Evolutionary conservation across 2,888 invertebrate species (phyloP).

Genomic region (Trachelus tabidus): DNA sequence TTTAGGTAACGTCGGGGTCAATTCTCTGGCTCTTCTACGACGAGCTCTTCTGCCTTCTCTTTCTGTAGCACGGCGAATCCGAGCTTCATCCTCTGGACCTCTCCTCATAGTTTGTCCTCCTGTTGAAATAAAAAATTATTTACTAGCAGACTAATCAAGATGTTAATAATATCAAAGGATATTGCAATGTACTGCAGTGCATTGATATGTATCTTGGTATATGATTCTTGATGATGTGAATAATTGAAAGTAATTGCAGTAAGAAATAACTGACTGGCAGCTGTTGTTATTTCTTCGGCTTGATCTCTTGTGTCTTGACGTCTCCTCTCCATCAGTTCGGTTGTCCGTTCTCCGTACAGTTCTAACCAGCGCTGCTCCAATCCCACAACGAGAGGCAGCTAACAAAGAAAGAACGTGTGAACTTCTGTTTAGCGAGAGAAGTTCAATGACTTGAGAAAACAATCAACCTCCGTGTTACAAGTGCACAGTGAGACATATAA

Average conservation of each 20-base stretch:
- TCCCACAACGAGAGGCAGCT: slow-evolving; percentile 78
- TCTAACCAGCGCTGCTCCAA: slow-evolving; percentile 84
- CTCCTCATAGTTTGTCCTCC: slow-evolving; percentile 62
- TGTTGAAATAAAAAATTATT: slow-evolving; percentile 25
- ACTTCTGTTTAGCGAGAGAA: neutral
- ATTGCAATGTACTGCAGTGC: neutral
- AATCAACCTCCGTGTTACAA: neutral
- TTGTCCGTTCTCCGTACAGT: slow-evolving; percentile 78
- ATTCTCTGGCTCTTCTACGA: slow-evolving; percentile 82
- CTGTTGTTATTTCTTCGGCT: slow-evolving; percentile 87
- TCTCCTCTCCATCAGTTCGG: slow-evolving; percentile 82
- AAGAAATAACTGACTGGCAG: slow-evolving; percentile 69
- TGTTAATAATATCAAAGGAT: neutral
- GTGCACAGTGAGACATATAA: neutral
- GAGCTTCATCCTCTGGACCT: slow-evolving; percentile 74
- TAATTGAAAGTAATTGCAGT: slow-evolving; percentile 10
- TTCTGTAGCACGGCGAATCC: slow-evolving; percentile 86
- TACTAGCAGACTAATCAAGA: slow-evolving; percentile 4
- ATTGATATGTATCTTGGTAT: neutral
- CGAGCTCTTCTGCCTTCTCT: slow-evolving; percentile 92
- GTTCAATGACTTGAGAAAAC: slow-evolving; percentile 1
- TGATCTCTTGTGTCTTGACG: slow-evolving; percentile 95
- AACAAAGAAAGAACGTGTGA: slow-evolving; percentile 46
- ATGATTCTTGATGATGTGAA: neutral
- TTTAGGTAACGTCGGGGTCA: slow-evolving; percentile 67